Base-by-base conservation (phyloP, 2,797 vertebrate species). In the Sarcophilus harrisii region DNA sequence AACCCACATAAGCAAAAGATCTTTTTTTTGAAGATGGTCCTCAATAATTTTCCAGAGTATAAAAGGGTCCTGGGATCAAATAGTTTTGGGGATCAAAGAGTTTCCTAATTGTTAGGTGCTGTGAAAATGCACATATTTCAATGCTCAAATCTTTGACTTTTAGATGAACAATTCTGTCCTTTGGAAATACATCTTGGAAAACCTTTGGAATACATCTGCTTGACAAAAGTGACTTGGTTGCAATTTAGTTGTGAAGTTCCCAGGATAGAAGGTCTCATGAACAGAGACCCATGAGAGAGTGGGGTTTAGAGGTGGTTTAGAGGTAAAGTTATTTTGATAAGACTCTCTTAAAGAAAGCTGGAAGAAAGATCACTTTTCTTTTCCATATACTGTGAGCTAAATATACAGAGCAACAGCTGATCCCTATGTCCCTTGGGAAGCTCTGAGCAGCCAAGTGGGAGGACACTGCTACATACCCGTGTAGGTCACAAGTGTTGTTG, bases 361-460 rank as follows among this genome's bases (percentile, higher is more conserved):
- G 16, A 57, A 95, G 49, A 90, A 97, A 95, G 98, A 98, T 98
- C 98, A 94, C 96, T 98, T 98, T 98, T 96, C 98, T 98, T 81
- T 11, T 52, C 97, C 14, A 94, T 91, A 93, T 96, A 96, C 96
- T 95, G 92, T 0, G 97, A 97, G 97, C 98, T 99, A 98, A 99
- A 98, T 98, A 97, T 98, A 98, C 96, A 57, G 92, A 92, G 96
- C 96, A 92, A 98, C 98, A 98, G 98, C 98, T 98, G 98, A 87
- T 94, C 54, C 92, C 1, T 91, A 52, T 58, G 59, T 91, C 93
- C 96, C 96, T 90, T 59, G 10, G 94, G 94, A 73, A 95, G 95
- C 95, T 96, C 91, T 94, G 54, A 95, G 94, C 95, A 87, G 90
- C 3, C 0, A 0, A 27, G 11, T n/a, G 87, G 6, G 55, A 73